Percentiles rank a stretch among this genome's conserved stretches.
phyloP scores from a whole-genome alignment of 2,113 vertebrate genomes.

The Perca schrenkii region DNA sequence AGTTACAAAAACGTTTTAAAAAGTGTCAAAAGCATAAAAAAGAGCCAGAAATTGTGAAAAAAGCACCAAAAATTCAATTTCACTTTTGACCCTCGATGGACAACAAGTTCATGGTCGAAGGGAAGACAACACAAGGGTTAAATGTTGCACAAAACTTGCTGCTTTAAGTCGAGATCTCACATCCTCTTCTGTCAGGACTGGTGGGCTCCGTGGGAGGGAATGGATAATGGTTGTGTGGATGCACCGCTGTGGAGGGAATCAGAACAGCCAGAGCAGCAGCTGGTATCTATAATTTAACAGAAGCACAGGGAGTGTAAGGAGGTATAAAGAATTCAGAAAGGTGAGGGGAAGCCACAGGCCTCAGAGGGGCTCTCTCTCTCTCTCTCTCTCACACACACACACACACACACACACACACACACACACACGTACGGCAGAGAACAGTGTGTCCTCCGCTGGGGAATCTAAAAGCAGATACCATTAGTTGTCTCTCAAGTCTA shows the following conservation, averaged over 20 bases:
- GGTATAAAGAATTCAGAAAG: conserved; percentile 45
- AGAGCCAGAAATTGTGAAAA: too few species aligned
- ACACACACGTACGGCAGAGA: not conserved
- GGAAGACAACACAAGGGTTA: too few species aligned
- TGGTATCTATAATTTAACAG: conserved; percentile 51
- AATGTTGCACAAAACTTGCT: not conserved
- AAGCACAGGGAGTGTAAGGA: conserved; percentile 29
- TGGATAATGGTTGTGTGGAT: conserved; percentile 19
- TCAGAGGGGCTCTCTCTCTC: conserved; percentile 11
- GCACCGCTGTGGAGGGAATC: conserved; percentile 2
- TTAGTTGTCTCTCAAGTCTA: conserved; percentile 25
- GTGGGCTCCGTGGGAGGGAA: not conserved
- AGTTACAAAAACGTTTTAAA: too few species aligned
- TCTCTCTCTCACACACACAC: not conserved
- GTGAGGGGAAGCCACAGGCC: conserved; percentile 20
- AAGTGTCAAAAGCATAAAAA: too few species aligned
- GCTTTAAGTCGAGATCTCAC: not conserved
- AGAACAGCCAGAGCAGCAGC: conserved; percentile 27
- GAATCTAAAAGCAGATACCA: conserved; percentile 34
- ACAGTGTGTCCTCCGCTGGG: conserved; percentile 23
- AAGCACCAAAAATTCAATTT: too few species aligned
- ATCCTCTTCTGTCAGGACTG: not conserved
- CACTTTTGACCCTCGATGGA: too few species aligned
- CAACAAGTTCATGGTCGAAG: too few species aligned
- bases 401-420: conserved; percentile 18